Evolutionary conservation across 2,113 vertebrate species (phyloP).

Genomic region (Psettodes erumei): DNA sequence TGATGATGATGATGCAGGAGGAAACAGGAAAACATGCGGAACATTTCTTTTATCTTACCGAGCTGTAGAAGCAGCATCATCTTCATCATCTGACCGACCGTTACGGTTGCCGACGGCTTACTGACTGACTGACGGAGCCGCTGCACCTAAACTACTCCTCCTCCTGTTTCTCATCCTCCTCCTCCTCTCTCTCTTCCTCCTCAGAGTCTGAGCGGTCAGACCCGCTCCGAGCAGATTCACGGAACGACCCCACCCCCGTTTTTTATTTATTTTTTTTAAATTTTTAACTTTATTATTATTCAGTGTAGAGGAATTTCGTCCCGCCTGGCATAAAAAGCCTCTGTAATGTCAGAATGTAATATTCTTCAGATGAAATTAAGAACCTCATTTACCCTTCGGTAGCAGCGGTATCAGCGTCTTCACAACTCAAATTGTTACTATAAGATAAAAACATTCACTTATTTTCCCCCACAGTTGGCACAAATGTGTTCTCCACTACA

Average conservation of each 20-base stretch:
- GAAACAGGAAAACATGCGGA: neutral
- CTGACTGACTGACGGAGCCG: constrained; percentile 40
- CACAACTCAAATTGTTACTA: no score
- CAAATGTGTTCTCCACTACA: no score
- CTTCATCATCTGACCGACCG: constrained; percentile 16
- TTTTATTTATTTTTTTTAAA: no score
- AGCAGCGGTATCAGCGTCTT: no score
- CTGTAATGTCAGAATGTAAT: no score
- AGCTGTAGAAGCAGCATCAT: constrained; percentile 27
- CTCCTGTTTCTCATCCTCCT: constrained; percentile 19
- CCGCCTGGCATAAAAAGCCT: no score
- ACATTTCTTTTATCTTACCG: constrained; percentile 25
- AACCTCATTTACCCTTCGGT: no score
- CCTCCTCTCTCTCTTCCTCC: constrained; percentile 36
- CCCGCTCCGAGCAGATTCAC: neutral
- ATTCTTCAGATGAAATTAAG: no score
- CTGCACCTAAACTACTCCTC: constrained; percentile 50
- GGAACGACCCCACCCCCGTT: neutral
- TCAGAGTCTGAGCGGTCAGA: constrained; percentile 24
- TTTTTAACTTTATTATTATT: no score
- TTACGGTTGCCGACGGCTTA: constrained; percentile 9
- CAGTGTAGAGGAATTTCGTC: no score
- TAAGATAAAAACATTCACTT: no score
- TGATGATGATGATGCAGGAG: neutral
- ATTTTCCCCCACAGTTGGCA: no score